phyloP scores from a whole-genome alignment of 2,113 vertebrate species.

The Cricetomys ansorgei region DNA sequence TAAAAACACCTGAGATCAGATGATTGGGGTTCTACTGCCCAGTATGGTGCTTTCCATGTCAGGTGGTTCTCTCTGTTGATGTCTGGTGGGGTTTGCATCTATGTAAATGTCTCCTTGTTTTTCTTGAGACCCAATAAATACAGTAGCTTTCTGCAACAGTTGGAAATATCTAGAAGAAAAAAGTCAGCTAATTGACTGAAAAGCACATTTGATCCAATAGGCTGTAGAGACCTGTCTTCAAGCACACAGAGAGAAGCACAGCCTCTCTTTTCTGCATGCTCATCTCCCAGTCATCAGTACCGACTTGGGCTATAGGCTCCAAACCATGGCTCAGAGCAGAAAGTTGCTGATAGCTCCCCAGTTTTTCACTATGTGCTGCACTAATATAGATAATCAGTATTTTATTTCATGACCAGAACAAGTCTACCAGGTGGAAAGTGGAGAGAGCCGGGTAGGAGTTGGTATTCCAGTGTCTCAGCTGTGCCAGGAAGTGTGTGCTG shows the following conservation, averaged over 20 bases:
- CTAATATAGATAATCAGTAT: accelerated
- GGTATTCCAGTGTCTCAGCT: neutral
- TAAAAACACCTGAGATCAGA: too few relatives aligned
- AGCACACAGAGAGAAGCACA: neutral
- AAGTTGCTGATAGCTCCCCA: accelerated
- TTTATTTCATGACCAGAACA: neutral
- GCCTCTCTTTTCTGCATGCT: accelerated
- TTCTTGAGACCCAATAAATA: too few relatives aligned
- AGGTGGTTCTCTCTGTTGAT: too few relatives aligned
- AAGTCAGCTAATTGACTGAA: too few relatives aligned
- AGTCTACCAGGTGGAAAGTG: neutral
- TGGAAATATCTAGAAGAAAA: slow-evolving; percentile 6
- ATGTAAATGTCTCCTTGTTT: too few relatives aligned
- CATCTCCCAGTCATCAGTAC: too few relatives aligned
- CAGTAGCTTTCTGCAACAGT: too few relatives aligned
- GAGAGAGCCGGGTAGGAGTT: neutral
- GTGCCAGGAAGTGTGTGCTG: neutral
- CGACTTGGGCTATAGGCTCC: neutral
- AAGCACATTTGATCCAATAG: neutral
- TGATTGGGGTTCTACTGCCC: too few relatives aligned
- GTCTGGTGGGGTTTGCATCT: too few relatives aligned
- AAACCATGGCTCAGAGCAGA: neutral
- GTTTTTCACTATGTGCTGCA: accelerated
- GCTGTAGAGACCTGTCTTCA: neutral
- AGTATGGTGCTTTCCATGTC: too few relatives aligned